A percentile compares a stretch with the other conserved stretches of the same genome.
These are phyloP conservation scores for Saguinus midas DNA, from an alignment of 2,113 vertebrate genomes.

Conservation along the genomic window DNA sequence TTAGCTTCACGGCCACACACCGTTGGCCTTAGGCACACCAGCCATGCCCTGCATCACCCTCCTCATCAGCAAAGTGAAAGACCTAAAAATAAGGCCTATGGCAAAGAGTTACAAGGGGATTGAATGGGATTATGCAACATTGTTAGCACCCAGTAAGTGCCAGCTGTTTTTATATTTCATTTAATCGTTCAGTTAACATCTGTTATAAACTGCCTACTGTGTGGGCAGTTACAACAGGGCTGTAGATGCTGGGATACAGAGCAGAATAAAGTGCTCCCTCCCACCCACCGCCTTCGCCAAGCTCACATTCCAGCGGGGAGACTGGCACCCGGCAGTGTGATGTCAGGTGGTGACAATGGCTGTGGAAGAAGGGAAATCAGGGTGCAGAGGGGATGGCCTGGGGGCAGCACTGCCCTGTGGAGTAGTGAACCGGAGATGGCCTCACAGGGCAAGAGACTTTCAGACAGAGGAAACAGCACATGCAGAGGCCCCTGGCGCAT, in stretches of 20 bases:
- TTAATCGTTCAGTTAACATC: neutral
- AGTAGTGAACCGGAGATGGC: neutral
- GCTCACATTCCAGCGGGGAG: neutral
- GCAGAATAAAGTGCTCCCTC: neutral
- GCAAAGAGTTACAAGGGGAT: too few relatives aligned
- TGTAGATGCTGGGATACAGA: neutral
- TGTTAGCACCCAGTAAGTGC: neutral
- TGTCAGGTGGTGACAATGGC: neutral
- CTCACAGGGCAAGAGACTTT: neutral
- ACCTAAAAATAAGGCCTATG: neutral
- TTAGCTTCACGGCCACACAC: too few relatives aligned
- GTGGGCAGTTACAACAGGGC: neutral
- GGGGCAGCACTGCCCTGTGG: neutral
- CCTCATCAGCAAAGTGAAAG: neutral
- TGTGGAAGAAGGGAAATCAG: neutral
- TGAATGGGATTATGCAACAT: neutral
- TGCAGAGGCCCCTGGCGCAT: neutral
- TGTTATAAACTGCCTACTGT: neutral
- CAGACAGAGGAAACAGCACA: neutral
- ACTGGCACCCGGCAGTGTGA: neutral
- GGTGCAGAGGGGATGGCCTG: too few relatives aligned
- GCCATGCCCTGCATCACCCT: neutral
- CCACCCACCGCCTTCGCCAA: neutral
- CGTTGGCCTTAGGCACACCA: neutral
- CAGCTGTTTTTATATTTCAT: neutral